Base-by-base conservation (phyloP, 2,797 vertebrate genomes). In the Hypotaenidia philippensis region DNA sequence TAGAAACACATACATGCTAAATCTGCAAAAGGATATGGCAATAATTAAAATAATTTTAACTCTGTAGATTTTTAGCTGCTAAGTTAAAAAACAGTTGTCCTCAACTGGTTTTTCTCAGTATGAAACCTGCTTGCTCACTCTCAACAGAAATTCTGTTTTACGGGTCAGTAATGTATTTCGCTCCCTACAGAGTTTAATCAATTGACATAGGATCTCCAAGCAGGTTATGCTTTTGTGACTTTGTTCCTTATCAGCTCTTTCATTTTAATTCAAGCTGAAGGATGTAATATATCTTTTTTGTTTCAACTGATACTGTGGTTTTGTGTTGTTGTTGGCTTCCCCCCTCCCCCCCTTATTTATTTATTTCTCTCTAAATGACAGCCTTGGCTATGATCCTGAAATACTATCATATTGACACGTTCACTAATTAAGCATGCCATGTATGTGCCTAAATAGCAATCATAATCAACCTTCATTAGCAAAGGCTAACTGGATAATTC, bases 121-220 rank as follows among this genome's bases (percentile, higher is more conserved):
- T 69, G 53, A 59, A 91, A 65, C 11, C 70, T 70, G 66, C 44
- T 92, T 89, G 45, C 29, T 78, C 50, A 34, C 49, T 91, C 45
- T 40, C 13, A 1, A 32, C 16, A 72, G 52, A 94, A 85, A 86
- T 81, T 76, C 60, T 50, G 16, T 34, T 95, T 84, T 81, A 71
- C 4, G 2, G 45, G 56, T 93, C 78, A 95, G 55, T 95, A 89
- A 82, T 56, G 3, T 80, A 80, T 87, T 95, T 87, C n/a, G 29
- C 17, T 53, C 17, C 45, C 66, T 63, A 71, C 31, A 50, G 27
- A 79, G 44, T 31, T 75, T 32, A 92, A 85, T 91, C 71, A 74
- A 21, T 87, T 80, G 53, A 19, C 23, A 36, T 17, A 32, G 44
- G 72, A 79, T 83, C 32, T 61, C n/a, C 23, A 59, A 82, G 19